Percentiles rank a stretch among this genome's conserved stretches.
These are phyloP conservation scores for Scomber japonicus DNA, from an alignment of 2,113 vertebrate genomes.

Conservation along the genomic window DNA sequence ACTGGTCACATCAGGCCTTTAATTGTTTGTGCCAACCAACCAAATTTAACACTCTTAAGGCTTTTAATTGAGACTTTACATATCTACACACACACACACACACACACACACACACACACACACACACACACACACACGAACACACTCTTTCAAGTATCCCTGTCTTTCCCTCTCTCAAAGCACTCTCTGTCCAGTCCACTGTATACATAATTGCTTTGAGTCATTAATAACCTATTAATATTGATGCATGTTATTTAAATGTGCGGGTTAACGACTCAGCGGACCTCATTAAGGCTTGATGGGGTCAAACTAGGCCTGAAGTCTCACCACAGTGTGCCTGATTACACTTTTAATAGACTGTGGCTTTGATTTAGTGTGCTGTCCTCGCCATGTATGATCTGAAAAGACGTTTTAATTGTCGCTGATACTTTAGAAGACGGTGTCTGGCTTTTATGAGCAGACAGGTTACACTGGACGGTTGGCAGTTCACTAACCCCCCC, in stretches of 20 bases:
- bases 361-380: constrained; percentile 64
- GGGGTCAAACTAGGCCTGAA: constrained; percentile 68
- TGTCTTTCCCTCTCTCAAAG: neutral
- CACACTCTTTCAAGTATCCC: neutral
- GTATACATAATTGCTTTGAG: constrained; percentile 66
- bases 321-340: constrained; percentile 62
- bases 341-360: constrained; percentile 74
- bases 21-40: neutral
- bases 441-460: constrained; percentile 1
- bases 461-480: constrained; percentile 30
- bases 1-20: neutral
- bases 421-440: constrained; percentile 26
- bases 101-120: neutral
- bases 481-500: neutral
- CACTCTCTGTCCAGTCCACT: constrained; percentile 34
- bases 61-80: constrained; percentile 12
- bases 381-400: neutral
- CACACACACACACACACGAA: neutral
- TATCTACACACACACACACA: neutral
- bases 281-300: constrained; percentile 78
- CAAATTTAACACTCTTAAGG: neutral
- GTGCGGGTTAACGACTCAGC: constrained; percentile 64
- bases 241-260: constrained; percentile 80
- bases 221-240: constrained; percentile 80
- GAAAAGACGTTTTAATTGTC: constrained; percentile 52